Evolutionary conservation across 2,113 vertebrate species (phyloP), one percentile per base, ranked within the genome.

Genomic region (Gnathonemus echidnorhynchus): DNA sequence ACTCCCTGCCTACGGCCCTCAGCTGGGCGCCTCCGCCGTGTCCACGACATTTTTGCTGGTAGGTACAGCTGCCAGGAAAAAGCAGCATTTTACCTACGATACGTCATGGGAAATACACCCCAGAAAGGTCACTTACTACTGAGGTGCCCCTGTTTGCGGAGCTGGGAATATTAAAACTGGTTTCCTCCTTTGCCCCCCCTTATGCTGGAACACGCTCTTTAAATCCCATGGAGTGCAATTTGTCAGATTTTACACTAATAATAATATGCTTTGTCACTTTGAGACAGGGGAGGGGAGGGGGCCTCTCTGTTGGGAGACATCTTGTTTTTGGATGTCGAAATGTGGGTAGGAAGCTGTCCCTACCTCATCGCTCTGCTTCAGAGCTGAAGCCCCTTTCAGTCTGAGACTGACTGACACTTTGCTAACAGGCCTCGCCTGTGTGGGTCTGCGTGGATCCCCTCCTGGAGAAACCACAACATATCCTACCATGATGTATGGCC

Each of bases 221-320:
- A 17, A 80, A 80, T 42, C 74, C 74, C 74, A 19, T 19, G 13
- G 74, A 35, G 74, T 42, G 13, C 35, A 80, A 80, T 39, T 80
- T 80, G 42, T 48, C 45, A 85, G 83, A 46, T 85, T 85, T 85
- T 24, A 48, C 46, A 24, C 17, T 85, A 85, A 48, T 85, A 83
- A 83, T 83, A 85, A 85, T 85, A 85, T 46, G 74, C 74, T 80
- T 42, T 80, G 74, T 80, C 35, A 80, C 74, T 80, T 80, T 19
- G 5, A 80, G 74, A 19, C 74, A 80, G 35, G 74, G 19, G 35
- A 19, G 62, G 62, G 8, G n/a, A 45, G 31, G 77, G 31, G 5
- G 17, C 4, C 39, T 48, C 21, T 84, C 24, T 45, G 83, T 48
- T 4, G 21, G 83, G 45, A 85, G 42, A 46, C 83, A 24, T 48